Percentiles rank a stretch among this genome's conserved stretches.
These are phyloP conservation scores for Laspeyria flexula DNA, from an alignment of 2,888 invertebrate species.

Conservation along the genomic window DNA sequence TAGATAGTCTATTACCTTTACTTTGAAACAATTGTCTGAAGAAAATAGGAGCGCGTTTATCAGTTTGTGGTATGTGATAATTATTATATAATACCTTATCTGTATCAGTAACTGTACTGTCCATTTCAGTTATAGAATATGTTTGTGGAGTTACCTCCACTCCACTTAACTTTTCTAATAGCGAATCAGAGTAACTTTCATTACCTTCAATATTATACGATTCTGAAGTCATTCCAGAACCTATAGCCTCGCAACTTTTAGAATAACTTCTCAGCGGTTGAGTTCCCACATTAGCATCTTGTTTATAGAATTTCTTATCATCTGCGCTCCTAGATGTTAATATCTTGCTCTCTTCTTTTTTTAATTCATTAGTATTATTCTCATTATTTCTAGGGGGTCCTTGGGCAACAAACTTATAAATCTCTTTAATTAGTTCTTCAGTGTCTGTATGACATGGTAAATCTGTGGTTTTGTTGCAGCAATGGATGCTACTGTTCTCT, in stretches of 20 bases:
- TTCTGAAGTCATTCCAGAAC: slow-evolving; percentile 55
- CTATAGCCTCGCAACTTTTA: slow-evolving; percentile 77
- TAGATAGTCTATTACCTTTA: slow-evolving; percentile 59
- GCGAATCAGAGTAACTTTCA: slow-evolving; percentile 69
- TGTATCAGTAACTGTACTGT: slow-evolving; percentile 41
- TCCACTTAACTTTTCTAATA: slow-evolving; percentile 67
- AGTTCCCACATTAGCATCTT: slow-evolving; percentile 71
- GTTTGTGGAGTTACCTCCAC: slow-evolving; percentile 57
- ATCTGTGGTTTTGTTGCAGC: slow-evolving; percentile 42
- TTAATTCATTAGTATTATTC: slow-evolving; percentile 20
- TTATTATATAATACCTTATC: slow-evolving; percentile 50
- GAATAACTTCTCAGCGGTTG: slow-evolving; percentile 65
- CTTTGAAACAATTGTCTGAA: slow-evolving; percentile 50
- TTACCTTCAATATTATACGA: slow-evolving; percentile 53
- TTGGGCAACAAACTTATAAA: slow-evolving; percentile 72
- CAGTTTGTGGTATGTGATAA: no score
- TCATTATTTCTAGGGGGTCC: slow-evolving; percentile 49
- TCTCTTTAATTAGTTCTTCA: slow-evolving; percentile 75
- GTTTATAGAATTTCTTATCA: slow-evolving; percentile 54
- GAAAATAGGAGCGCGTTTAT: not conserved
- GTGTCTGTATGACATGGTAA: slow-evolving; percentile 55
- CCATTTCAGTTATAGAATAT: slow-evolving; percentile 56
- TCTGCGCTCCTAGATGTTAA: slow-evolving; percentile 65
- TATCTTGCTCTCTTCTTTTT: slow-evolving; percentile 34
- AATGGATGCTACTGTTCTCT: slow-evolving; percentile 46